Conservation (phyloP, 2,797 vertebrate species). For the Perodicticus potto region DNA sequence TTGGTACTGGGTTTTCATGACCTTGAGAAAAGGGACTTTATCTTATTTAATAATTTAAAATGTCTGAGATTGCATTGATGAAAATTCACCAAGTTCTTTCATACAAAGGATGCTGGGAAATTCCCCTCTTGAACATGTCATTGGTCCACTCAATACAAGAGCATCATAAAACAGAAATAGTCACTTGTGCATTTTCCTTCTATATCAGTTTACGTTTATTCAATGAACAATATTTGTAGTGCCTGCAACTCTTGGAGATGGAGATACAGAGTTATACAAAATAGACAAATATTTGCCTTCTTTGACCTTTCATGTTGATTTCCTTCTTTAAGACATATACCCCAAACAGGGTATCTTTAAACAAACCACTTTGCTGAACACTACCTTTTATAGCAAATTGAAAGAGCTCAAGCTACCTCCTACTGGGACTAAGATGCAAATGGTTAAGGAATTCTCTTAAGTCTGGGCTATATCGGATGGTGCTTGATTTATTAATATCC, state of each 20-base stretch:
- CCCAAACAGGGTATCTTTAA: background rate
- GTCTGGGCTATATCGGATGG: background rate
- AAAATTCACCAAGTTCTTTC: background rate
- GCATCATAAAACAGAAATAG: background rate
- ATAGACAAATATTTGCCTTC: background rate
- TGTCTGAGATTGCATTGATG: background rate
- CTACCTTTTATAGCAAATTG: background rate
- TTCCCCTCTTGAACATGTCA: background rate
- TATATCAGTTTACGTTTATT: background rate
- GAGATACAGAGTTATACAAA: background rate
- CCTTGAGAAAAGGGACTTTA: background rate
- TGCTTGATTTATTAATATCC: background rate
- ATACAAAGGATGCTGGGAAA: background rate
- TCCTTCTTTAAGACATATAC: background rate
- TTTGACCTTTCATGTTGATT: background rate
- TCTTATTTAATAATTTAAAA: background rate
- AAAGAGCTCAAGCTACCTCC: background rate
- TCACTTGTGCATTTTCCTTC: background rate
- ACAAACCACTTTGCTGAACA: background rate
- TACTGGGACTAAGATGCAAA: background rate
- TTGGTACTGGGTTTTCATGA: background rate
- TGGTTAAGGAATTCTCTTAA: background rate
- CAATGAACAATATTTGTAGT: background rate
- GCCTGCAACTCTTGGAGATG: background rate
- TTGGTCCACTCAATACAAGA: background rate